Evolutionary conservation across 2,797 vertebrate species (phyloP).

Genomic region (Hybognathus amarus): DNA sequence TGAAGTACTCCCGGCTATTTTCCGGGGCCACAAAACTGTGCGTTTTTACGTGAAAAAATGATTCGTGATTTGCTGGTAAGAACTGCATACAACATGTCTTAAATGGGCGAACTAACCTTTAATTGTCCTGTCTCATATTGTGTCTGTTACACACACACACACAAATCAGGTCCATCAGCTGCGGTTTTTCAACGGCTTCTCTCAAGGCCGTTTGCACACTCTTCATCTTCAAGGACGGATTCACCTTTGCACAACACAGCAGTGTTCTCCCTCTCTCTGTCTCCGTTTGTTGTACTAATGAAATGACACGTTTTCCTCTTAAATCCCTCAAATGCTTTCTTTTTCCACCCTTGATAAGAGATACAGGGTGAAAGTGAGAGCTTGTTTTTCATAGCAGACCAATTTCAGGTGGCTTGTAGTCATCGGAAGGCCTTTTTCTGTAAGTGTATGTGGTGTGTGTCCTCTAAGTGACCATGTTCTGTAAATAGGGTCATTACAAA

Average conservation of each 20-base stretch:
- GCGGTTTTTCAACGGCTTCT: constrained; percentile 31
- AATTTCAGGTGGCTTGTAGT: constrained; percentile 56
- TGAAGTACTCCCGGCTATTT: too few species aligned
- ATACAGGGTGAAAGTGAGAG: constrained; percentile 29
- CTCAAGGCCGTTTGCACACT: constrained; percentile 39
- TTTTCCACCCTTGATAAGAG: constrained; percentile 23
- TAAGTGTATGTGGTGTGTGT: constrained; percentile 30
- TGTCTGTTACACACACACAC: constrained; percentile 14
- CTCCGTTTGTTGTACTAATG: constrained; percentile 39
- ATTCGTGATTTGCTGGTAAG: too few species aligned
- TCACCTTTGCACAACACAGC: constrained; percentile 34
- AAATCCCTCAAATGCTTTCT: constrained; percentile 6
- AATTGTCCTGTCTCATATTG: constrained; percentile 2
- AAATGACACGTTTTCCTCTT: constrained; percentile 46
- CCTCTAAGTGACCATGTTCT: constrained; percentile 48
- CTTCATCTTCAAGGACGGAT: constrained; percentile 42
- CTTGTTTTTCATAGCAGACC: constrained; percentile 45
- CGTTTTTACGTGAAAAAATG: too few species aligned
- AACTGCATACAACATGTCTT: too few species aligned
- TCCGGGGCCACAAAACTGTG: too few species aligned
- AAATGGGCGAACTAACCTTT: too few species aligned
- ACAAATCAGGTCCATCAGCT: constrained; percentile 24
- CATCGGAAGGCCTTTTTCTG: constrained; percentile 34
- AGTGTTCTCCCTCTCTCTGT: constrained; percentile 20
- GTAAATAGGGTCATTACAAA: constrained; percentile 50